A percentile compares a stretch with the other conserved stretches of the same genome.
phyloP scores from a whole-genome alignment of 1,140 invertebrate species.

The Caenorhabditis inopinata region DNA sequence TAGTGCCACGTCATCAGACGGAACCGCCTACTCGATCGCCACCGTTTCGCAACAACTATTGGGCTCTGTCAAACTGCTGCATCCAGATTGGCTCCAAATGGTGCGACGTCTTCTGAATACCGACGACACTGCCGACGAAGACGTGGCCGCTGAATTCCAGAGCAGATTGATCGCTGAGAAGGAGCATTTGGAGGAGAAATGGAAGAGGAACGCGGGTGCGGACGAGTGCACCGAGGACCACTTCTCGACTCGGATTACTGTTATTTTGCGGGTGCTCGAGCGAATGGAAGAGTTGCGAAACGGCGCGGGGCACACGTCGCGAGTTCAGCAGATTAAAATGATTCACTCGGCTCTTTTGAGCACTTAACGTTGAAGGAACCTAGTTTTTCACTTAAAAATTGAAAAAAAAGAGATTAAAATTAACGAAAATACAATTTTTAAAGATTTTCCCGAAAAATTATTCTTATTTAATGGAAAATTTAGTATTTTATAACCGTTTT shows the following conservation, averaged over 20 bases:
- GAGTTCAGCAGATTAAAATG: background rate
- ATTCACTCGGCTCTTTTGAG: constrained; percentile 2
- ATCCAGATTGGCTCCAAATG: background rate
- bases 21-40: background rate
- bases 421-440: background rate
- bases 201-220: background rate
- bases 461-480: too few species aligned
- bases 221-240: too few species aligned
- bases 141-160: background rate
- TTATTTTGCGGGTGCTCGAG: background rate
- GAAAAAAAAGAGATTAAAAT: background rate
- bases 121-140: background rate
- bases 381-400: too few species aligned
- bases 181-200: background rate
- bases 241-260: background rate
- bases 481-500: too few species aligned
- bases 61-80: background rate
- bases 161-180: background rate
- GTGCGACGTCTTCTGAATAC: background rate
- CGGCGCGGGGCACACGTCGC: background rate
- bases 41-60: background rate
- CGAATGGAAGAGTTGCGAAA: background rate
- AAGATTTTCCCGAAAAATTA: too few species aligned
- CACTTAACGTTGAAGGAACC: too few species aligned
- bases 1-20: background rate